Evolutionary conservation across 2,797 vertebrate species (phyloP), one percentile per base, ranked within the genome.

Genomic region (Australoheros facetus): DNA sequence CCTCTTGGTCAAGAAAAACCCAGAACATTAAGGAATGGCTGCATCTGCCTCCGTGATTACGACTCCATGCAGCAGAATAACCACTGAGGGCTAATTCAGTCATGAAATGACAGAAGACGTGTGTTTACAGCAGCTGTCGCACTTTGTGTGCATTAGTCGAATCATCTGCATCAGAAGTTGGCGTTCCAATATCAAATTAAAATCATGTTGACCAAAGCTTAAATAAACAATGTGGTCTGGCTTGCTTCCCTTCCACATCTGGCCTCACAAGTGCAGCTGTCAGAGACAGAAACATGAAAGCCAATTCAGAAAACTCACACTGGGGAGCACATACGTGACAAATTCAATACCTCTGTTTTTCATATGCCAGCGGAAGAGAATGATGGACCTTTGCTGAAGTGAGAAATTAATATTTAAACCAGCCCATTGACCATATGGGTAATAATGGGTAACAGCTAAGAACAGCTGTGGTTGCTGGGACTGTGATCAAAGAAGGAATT

Each of bases 401-500:
- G 13, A 10, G 42, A 13, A 19, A 30, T 51, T 51, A 30, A 30
- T 69, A 30, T 69, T 69, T 51, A 69, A 69, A 17, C 10, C 28
- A 51, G 17, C 17, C 64, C 26, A n/a, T 3, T 3, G 26, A 69
- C 48, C 1, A 51, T 69, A 51, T 51, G 1, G 26, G 10, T 51
- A 69, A 69, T 69, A 51, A 69, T 30, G 11, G 4, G 23, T 26
- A n/a, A 30, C 37, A 28, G 59, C 26, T 48, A 5, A 48, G 34
- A 74, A 45, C 9, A 34, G 3, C 32, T 1, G 32, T n/a, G 7
- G 28, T 64, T 73, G 26, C 5, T 71, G 23, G 28, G n/a, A 92
- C 94, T 0, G 1, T 79, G 9, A 1, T 91, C 1, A 88, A 96
- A 86, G 95, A 94, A 94, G 3, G 11, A 56, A 30, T 71, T 95